These are phyloP conservation scores for Geotrypetes seraphini DNA, from an alignment of 2,797 vertebrate genomes.

Conservation along the genomic window DNA sequence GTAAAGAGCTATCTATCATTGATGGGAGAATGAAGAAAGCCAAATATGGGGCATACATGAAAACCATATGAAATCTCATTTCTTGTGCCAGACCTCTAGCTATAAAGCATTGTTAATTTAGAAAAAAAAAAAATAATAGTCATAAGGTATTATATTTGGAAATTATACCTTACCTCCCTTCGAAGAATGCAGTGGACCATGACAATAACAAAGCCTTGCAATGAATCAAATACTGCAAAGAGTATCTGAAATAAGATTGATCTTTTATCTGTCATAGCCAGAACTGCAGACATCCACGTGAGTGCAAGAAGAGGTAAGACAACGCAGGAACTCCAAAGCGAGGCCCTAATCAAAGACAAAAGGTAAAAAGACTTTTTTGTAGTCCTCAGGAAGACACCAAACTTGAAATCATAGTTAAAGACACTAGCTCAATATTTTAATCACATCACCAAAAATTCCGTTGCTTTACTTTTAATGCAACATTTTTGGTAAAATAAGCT, in stretches of 20 bases:
- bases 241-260: constrained; percentile 98
- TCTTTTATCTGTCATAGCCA: constrained; percentile 98
- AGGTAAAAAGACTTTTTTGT: constrained; percentile 1
- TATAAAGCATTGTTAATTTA: no score
- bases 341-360: constrained; percentile 71
- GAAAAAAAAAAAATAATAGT: no score
- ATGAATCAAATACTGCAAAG: constrained; percentile 95
- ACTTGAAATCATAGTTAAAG: constrained; percentile 19
- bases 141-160: no score
- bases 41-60: no score
- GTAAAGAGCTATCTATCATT: no score
- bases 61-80: no score
- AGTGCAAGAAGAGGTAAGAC: constrained; percentile 91
- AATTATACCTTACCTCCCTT: constrained; percentile 74
- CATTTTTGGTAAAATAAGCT: constrained; percentile 35
- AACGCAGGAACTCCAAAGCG: constrained; percentile 96
- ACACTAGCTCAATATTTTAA: constrained; percentile 35
- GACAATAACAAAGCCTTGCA: constrained; percentile 97
- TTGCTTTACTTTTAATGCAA: constrained; percentile 31
- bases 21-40: no score
- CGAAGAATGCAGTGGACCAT: constrained; percentile 98
- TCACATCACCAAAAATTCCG: constrained; percentile 27
- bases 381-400: not conserved
- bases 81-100: no score
- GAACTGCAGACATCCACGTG: constrained; percentile 98